Percentiles rank a stretch among this genome's conserved stretches.
Evolutionary conservation across 2,113 vertebrate species (phyloP).

Genomic region (Orthonyx spaldingii): DNA sequence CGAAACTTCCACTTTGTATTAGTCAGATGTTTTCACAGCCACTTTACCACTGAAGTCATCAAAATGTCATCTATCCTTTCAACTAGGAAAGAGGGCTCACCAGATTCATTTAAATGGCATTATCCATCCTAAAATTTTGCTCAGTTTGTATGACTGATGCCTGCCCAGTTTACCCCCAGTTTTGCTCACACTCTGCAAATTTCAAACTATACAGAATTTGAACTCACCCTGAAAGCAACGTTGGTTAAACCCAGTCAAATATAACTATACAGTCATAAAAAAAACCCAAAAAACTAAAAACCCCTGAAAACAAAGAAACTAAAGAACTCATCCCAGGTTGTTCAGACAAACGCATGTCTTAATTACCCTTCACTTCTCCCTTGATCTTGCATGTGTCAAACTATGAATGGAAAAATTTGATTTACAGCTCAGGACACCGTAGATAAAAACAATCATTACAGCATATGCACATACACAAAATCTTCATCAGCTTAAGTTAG

Average conservation of each 20-base stretch:
- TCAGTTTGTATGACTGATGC: neutral
- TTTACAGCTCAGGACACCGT: constrained; percentile 18
- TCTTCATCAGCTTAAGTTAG: constrained; percentile 48
- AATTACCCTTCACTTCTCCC: neutral
- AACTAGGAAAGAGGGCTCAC: neutral
- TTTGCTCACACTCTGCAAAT: neutral
- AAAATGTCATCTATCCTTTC: constrained; percentile 54
- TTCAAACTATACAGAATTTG: neutral
- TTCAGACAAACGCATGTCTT: neutral
- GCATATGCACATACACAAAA: neutral
- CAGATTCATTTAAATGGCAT: neutral
- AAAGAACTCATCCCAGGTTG: neutral
- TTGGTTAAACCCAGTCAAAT: neutral
- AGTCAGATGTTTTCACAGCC: constrained; percentile 45
- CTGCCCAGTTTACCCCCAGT: neutral
- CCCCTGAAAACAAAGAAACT: neutral
- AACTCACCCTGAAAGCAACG: neutral
- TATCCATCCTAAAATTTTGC: neutral
- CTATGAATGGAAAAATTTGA: constrained; percentile 50
- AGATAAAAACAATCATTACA: constrained; percentile 68
- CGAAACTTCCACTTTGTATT: constrained; percentile 50
- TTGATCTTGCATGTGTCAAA: constrained; percentile 42
- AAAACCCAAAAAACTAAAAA: fast-evolving
- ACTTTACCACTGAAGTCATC: constrained; percentile 48
- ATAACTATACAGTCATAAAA: neutral